Base-by-base conservation (phyloP, 2,797 vertebrate genomes). In the Gambusia yucatana region DNA sequence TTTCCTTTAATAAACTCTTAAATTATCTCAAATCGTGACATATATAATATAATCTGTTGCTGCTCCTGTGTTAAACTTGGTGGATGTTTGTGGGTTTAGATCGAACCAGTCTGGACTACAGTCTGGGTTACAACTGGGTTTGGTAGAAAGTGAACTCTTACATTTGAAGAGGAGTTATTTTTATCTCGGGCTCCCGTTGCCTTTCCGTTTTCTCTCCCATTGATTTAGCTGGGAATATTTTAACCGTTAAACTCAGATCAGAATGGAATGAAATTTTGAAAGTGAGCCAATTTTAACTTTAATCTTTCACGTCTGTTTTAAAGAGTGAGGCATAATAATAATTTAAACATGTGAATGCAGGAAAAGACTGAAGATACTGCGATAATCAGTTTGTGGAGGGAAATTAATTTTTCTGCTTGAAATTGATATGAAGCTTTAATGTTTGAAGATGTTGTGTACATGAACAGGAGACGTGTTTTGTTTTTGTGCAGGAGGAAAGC, bases 401-500 rank as follows among this genome's bases (percentile, higher is more conserved):
- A 28, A 57, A 57, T 57, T 4, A 39, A 10, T 65, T 65, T 65
- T 65, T 39, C 17, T 65, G 39, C 63, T 41, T 43, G 4, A 41
- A 41, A 43, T 22, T 65, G 50, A 25, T 33, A 7, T 3, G 17
- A 63, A 6, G 11, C 28, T 17, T 20, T 36, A 20, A 41, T 25
- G 20, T 2, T 41, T 6, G 17, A 25, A 36, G 39, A 43, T 11
- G 63, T 41, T 67, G 5, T 41, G 3, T 25, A 22, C 36, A 1
- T n/a, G 9, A 55, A 25, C 22, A 55, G 25, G 50, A 55, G 20
- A 10, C 9, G 7, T 10, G 50, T 46, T n/a, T 16, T 65, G 8
- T 36, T 25, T 17, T 79, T 76, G 6, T 46, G 13, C 81, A 99
- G 98, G 98, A 99, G 97, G 98, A 99, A 95, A 99, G 98, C 95